Base-by-base conservation (phyloP, 2,797 vertebrate species). In the Poeciliopsis turneri region DNA sequence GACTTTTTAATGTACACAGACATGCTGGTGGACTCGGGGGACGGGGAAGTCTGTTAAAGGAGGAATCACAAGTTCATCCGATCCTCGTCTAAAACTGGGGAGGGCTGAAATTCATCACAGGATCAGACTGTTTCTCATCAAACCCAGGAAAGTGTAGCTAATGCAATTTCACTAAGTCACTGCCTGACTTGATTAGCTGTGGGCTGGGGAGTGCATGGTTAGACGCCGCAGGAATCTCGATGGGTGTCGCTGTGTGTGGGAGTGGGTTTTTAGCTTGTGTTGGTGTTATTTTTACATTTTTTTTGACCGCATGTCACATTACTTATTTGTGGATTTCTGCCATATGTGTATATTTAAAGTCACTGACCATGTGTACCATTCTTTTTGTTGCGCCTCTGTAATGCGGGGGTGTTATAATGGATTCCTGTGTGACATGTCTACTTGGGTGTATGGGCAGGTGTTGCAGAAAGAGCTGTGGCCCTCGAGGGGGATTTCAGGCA, bases 111-210 rank as follows among this genome's bases (percentile, higher is more conserved):
- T 93, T 93, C 92, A 94, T 95, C 92, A 85, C 90, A 90, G 94
- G 92, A 96, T 95, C 95, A 96, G 94, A 94, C 93, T 51, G 78
- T 94, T 95, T 94, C 94, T 95, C 95, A 95, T 95, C 95, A 96
- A 95, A 95, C 89, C 86, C 93, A 94, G 86, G 91, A 95, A 95
- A 95, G 93, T 96, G 95, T 95, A 85, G 92, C 94, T 96, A 96
- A 96, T 96, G 94, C 95, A 96, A 96, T 96, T 96, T 96, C 96
- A 95, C 96, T 95, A 95, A 96, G 94, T 96, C 95, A 95, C 93
- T 95, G 95, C 93, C 95, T 92, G 82, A 95, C 92, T 96, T 96
- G 94, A 96, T 96, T 96, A 91, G 96, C 95, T 96, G 93, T 91
- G 92, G 92, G 91, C 90, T 90, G 85, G 82, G 83, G 86, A 82